These are phyloP conservation scores for Phylloscopus trochiloides DNA, from an alignment of 2,113 vertebrate species.

Conservation along the genomic window DNA sequence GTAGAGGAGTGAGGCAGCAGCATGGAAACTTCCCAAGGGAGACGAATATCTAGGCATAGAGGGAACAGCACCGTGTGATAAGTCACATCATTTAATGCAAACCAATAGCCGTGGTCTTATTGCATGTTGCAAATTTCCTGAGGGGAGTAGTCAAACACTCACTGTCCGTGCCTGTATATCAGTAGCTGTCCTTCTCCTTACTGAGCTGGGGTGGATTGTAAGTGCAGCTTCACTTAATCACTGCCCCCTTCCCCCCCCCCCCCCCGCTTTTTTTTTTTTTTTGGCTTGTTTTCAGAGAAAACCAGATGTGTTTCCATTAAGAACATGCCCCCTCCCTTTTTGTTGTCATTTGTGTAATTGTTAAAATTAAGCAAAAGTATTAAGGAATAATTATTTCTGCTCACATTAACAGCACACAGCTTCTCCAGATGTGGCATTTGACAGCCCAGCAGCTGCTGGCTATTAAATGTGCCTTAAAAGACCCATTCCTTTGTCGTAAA, in stretches of 20 bases:
- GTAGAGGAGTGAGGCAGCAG: neutral
- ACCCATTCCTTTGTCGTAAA: constrained; percentile 61
- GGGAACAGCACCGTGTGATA: rapidly evolving
- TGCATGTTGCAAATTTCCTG: neutral
- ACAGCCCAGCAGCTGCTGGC: constrained; percentile 70
- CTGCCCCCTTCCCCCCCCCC: neutral
- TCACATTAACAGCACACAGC: constrained; percentile 25
- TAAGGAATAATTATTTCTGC: constrained; percentile 56
- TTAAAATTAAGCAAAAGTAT: constrained; percentile 59
- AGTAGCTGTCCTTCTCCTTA: neutral
- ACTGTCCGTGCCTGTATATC: neutral
- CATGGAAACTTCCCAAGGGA: neutral
- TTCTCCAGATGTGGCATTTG: constrained; percentile 67
- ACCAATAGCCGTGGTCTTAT: rapidly evolving
- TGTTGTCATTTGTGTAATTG: constrained; percentile 45
- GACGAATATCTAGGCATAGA: neutral
- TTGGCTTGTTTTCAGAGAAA: neutral
- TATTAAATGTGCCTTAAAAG: constrained; percentile 66
- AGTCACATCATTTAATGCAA: neutral
- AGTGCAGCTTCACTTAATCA: constrained; percentile 13
- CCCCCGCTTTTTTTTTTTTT: neutral
- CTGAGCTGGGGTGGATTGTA: neutral
- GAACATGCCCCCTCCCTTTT: neutral
- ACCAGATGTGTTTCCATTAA: constrained; percentile 40
- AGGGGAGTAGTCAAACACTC: neutral